A percentile compares a stretch with the other conserved stretches of the same genome.
These are phyloP conservation scores for Rhynchotus rufescens DNA, from an alignment of 2,797 vertebrate species.

Conservation along the genomic window DNA sequence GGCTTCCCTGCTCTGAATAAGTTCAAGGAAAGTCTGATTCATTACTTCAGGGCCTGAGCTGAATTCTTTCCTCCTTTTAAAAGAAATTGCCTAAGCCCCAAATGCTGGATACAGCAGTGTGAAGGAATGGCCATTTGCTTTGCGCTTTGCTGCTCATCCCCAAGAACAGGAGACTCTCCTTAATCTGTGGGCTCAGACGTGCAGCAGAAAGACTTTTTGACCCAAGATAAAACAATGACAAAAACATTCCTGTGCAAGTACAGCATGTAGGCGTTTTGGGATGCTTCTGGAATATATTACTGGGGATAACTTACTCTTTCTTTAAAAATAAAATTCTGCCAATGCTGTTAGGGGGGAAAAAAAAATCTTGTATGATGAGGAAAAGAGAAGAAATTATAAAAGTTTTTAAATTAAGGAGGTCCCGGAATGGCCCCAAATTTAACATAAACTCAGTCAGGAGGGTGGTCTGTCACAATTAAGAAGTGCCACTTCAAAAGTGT, in stretches of 20 bases:
- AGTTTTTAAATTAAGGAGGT: not conserved
- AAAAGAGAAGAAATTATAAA: conserved; percentile 2
- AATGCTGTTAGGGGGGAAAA: not conserved
- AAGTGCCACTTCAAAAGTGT: not conserved
- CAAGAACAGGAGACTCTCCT: not conserved
- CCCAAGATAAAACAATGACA: conserved; percentile 28
- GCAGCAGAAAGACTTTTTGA: conserved; percentile 3
- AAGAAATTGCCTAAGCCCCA: conserved; percentile 3
- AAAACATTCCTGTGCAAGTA: conserved; percentile 10
- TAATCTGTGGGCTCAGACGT: not conserved
- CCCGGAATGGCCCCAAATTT: not conserved
- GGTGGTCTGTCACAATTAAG: not conserved
- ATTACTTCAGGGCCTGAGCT: conserved; percentile 24
- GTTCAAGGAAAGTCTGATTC: conserved; percentile 1
- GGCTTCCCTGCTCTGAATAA: not conserved
- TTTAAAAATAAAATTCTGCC: not conserved
- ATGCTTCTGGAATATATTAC: conserved; percentile 44
- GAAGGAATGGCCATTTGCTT: not conserved
- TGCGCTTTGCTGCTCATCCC: not conserved
- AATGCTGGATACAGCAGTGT: not conserved
- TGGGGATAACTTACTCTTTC: not conserved
- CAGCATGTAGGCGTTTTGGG: not conserved
- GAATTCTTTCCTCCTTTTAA: conserved; percentile 20
- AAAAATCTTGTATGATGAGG: not conserved
- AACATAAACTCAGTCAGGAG: not conserved